Percentiles rank a stretch among this genome's conserved stretches.
These are phyloP conservation scores for Rhinichthys klamathensis DNA, from an alignment of 2,113 vertebrate genomes.

Conservation along the genomic window DNA sequence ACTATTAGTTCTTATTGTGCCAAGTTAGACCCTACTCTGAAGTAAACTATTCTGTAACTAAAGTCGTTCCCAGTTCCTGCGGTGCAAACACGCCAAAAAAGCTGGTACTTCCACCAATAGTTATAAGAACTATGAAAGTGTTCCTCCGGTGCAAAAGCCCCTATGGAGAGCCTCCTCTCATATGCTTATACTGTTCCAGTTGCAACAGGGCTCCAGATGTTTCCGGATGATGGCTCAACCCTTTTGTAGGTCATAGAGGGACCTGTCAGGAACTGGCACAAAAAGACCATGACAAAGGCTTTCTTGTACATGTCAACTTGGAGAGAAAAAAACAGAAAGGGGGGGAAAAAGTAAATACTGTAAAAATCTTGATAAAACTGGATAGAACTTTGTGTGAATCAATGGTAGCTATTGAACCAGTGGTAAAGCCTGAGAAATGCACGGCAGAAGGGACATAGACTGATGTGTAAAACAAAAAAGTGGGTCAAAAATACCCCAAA, in stretches of 20 bases:
- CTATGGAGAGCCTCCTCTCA: neutral
- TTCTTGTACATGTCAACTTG: neutral
- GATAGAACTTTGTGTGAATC: neutral
- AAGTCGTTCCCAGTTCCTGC: too few species aligned
- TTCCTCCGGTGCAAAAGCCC: too few species aligned
- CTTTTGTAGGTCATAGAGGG: neutral
- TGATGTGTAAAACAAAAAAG: neutral
- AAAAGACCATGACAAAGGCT: neutral
- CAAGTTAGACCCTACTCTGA: too few species aligned
- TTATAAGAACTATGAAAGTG: too few species aligned
- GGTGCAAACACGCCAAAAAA: too few species aligned
- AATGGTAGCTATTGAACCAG: neutral
- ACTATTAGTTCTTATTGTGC: too few species aligned
- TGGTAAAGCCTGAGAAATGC: neutral
- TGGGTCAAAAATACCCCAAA: neutral
- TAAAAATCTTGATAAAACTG: neutral
- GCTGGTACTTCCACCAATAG: too few species aligned
- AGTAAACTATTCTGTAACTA: too few species aligned
- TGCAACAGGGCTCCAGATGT: conserved; percentile 3
- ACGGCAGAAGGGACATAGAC: neutral
- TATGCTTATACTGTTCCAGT: neutral
- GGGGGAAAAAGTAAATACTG: neutral
- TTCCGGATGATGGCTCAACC: conserved; percentile 18
- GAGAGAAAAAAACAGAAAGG: neutral
- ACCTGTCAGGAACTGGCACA: neutral